A percentile compares a stretch with the other conserved stretches of the same genome.
These are phyloP conservation scores for Callionymus lyra DNA, from an alignment of 2,113 vertebrate genomes.

Conservation along the genomic window DNA sequence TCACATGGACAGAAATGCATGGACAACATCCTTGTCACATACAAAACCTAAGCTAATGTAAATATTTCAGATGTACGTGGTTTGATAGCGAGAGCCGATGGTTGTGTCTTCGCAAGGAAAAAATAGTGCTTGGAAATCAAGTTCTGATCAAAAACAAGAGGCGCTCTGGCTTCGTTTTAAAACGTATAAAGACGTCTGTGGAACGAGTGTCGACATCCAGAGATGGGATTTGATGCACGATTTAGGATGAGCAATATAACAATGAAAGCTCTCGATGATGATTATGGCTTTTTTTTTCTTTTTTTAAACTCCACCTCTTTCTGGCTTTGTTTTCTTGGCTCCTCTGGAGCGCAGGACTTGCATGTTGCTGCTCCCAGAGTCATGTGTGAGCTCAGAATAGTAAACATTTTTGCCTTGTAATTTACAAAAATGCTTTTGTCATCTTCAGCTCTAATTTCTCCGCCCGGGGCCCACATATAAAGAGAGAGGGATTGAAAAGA, in stretches of 20 bases:
- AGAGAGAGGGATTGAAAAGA: slow-evolving; percentile 27
- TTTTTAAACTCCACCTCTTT: slow-evolving; percentile 55
- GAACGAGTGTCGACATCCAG: slow-evolving; percentile 39
- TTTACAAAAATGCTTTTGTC: slow-evolving; percentile 64
- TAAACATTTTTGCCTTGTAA: slow-evolving; percentile 71
- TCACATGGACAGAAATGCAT: slow-evolving; percentile 5
- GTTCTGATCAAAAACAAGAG: no score
- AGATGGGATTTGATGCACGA: slow-evolving; percentile 42
- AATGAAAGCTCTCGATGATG: slow-evolving; percentile 31
- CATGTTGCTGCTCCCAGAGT: slow-evolving; percentile 58
- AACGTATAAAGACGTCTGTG: slow-evolving; percentile 37
- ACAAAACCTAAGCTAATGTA: slow-evolving; percentile 18
- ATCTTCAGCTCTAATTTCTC: slow-evolving; percentile 52
- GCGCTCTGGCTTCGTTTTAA: slow-evolving; percentile 15
- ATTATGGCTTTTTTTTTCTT: slow-evolving; percentile 54
- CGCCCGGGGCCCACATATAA: slow-evolving; percentile 37
- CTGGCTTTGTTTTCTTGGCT: slow-evolving; percentile 51
- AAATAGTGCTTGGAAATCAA: no score
- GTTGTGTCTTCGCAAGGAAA: no score
- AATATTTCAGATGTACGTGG: slow-evolving; percentile 11
- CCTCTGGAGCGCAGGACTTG: slow-evolving; percentile 39
- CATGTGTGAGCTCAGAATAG: slow-evolving; percentile 61
- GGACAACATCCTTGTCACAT: slow-evolving; percentile 18
- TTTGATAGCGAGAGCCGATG: slow-evolving; percentile 2
- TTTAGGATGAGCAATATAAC: slow-evolving; percentile 53